phyloP scores from a whole-genome alignment of 2,888 invertebrate species.

The Pachydiplax longipennis region DNA sequence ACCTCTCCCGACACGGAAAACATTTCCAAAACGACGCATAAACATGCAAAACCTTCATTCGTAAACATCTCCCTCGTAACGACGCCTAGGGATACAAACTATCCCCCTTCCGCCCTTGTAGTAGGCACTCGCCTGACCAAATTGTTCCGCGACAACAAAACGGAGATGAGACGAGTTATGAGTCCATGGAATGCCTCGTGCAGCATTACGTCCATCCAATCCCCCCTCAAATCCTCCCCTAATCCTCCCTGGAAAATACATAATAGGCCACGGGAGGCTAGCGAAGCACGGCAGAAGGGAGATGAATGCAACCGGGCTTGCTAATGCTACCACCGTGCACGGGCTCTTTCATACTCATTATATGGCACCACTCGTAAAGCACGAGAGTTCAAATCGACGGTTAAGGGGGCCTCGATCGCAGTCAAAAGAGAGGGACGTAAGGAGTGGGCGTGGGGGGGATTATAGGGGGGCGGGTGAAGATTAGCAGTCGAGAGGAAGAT shows the following conservation, averaged over 20 bases:
- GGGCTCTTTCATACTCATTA: slow-evolving; percentile 23
- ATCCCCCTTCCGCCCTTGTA: background rate
- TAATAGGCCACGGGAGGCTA: background rate
- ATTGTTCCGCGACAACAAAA: slow-evolving; percentile 1
- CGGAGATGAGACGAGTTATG: background rate
- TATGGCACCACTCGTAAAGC: slow-evolving; percentile 22
- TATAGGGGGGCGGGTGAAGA: slow-evolving; percentile 8
- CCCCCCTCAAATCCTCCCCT: slow-evolving; percentile 10
- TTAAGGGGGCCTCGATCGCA: background rate
- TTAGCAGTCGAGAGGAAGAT: slow-evolving; percentile 36
- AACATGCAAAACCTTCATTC: slow-evolving; percentile 15
- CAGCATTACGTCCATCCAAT: background rate
- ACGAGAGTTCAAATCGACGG: background rate
- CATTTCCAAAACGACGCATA: slow-evolving; percentile 17
- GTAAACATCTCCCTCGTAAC: background rate
- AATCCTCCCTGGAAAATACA: slow-evolving; percentile 26
- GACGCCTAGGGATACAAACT: background rate
- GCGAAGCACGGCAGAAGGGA: background rate
- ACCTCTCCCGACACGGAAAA: background rate
- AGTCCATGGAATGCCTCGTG: background rate
- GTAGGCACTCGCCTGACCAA: background rate
- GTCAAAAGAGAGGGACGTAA: background rate
- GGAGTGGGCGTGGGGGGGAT: background rate
- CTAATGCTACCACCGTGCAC: slow-evolving; percentile 27
- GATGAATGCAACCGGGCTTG: slow-evolving; percentile 26